Evolutionary conservation across 2,113 vertebrate genomes (phyloP), one percentile per base, ranked within the genome.

Genomic region (Coregonus clupeaformis): DNA sequence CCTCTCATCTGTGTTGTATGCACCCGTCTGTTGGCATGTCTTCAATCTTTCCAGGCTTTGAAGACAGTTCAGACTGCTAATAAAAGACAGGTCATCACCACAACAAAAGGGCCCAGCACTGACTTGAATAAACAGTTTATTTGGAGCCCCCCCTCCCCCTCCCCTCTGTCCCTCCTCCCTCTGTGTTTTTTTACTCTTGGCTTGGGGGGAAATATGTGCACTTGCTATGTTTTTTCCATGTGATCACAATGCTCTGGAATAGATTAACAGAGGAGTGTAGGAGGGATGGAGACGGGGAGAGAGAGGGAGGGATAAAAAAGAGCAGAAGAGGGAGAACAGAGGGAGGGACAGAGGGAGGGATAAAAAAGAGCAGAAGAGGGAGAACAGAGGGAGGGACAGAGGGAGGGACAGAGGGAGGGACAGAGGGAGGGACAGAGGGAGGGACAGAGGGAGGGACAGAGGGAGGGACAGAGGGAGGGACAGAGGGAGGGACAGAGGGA

Each of bases 31-130:
- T 92, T 93, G 92, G 92, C 90, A 92, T 93, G 91, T 91, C 91
- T 87, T 91, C 87, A 87, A 90, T 92, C 90, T 93, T 93, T 93
- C 92, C 92, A 93, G 88, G 86, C 92, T 94, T 93, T 94, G 92
- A 93, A 94, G 91, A 89, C 88, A 91, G 90, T 92, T 92, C 90
- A 91, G 88, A 82, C 91, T 89, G 87, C 91, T 94, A 94, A 94
- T 94, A 94, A 93, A 94, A 93, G 89, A 92, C 93, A 94, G 92
- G 92, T 93, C 90, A 91, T 90, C 86, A 92, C 93, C 92, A 93
- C 92, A 93, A 94, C 91, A 94, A 93, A 93, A 91, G 90, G 78
- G 84, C 88, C 85, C 88, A 88, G 91, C 88, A 84, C 91, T 91
- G 88, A 89, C 88, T 92, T 92, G 89, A 92, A 93, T 94, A 94